Evolutionary conservation across 2,797 vertebrate genomes (phyloP).

Genomic region (Choloepus didactylus): DNA sequence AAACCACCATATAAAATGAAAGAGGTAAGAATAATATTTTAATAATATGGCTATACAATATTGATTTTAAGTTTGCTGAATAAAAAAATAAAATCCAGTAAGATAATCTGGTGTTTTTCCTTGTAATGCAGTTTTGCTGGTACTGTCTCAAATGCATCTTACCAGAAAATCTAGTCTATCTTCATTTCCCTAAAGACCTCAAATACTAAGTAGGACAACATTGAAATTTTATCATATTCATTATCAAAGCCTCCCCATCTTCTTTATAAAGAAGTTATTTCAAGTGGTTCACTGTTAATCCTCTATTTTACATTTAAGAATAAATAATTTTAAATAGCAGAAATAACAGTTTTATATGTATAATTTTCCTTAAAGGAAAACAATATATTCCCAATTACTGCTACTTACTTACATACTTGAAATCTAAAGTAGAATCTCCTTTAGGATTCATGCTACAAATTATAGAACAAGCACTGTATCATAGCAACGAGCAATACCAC

Average conservation of each 20-base stretch:
- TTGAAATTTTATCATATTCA: constrained; percentile 18
- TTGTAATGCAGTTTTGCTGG: neutral
- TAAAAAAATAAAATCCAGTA: constrained; percentile 29
- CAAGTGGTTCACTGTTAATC: constrained; percentile 43
- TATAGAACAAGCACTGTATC: constrained; percentile 86
- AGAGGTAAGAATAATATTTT: neutral
- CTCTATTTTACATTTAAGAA: constrained; percentile 60
- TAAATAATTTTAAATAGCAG: constrained; percentile 50
- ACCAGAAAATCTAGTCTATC: constrained; percentile 51
- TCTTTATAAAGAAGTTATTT: constrained; percentile 64
- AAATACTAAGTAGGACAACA: constrained; percentile 17
- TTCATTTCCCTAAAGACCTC: constrained; percentile 56
- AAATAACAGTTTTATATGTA: constrained; percentile 61
- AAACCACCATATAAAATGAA: constrained; percentile 49
- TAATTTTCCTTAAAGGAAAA: constrained; percentile 67
- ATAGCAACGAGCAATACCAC: constrained; percentile 88
- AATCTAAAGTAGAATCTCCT: constrained; percentile 83
- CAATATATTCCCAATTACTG: constrained; percentile 51
- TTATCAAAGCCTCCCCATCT: constrained; percentile 26
- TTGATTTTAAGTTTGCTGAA: constrained; percentile 38
- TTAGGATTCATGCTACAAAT: constrained; percentile 83
- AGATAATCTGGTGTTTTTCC: constrained; percentile 28
- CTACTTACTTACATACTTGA: constrained; percentile 72
- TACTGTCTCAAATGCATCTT: constrained; percentile 31
- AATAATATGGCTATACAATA: constrained; percentile 9